Base-by-base conservation (phyloP, 2,888 invertebrate species). In the Heliothis peltigera region DNA sequence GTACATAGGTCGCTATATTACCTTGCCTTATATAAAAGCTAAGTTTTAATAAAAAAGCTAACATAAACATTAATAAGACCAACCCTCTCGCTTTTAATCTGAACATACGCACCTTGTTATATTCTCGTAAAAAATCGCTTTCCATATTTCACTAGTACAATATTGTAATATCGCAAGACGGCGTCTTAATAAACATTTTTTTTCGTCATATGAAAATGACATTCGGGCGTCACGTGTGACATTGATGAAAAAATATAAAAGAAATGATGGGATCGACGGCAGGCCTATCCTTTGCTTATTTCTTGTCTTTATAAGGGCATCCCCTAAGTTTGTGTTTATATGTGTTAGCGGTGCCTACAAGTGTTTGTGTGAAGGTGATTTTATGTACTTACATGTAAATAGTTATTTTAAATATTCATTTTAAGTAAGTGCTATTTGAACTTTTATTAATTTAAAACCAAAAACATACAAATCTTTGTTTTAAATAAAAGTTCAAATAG, bases 231-330 rank as follows among this genome's bases (percentile, higher is more conserved):
- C 95, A 95, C 93, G 89, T 95, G 95, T 93, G 93, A 94, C 94
- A 91, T 95, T 95, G 95, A 95, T 95, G 95, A 94, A 95, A 95
- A 94, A 94, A 95, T 95, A 93, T 95, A 93, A 94, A 93, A 92
- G 93, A 91, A 90, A 92, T 91, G 92, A 90, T 86, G 90, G 91
- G 89, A 89, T 91, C 92, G 92, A 89, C 87, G 84, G 80, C 83
- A 81, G 77, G 80, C 76, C 66, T 62, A 84, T 81, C 49, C 84
- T 77, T 81, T 84, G 75, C 77, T 79, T 80, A 70, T 80, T 72
- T 74, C 70, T 73, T 75, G 74, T 79, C 76, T 80, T 80, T 80
- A 81, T 83, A 79, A 74, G 66, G 66, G 58, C 68, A 73, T 68
- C 79, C 73, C 63, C 74, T 64, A 58, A 19, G 12, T 59, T 43